Base-by-base conservation (phyloP, 2,888 invertebrate genomes). In the Acleris laterana region DNA sequence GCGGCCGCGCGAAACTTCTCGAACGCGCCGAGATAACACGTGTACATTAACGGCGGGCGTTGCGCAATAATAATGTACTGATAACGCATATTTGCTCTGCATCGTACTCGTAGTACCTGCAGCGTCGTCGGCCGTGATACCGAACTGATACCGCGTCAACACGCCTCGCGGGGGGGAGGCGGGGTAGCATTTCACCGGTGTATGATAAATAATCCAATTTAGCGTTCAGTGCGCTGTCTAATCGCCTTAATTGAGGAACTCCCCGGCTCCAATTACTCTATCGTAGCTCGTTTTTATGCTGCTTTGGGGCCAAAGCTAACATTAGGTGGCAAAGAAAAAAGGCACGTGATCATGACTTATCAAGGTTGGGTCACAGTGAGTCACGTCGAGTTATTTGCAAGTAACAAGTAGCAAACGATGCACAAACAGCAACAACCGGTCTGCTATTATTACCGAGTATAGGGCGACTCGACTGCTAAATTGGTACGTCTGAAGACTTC, bases 1-100 rank as follows among this genome's bases (percentile, higher is more conserved):
- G 86, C 84, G 83, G 81, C 72, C 79, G 75, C 74, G 72, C 73
- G 89, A 90, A 89, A 79, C 71, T 90, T 91, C 90, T 89, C 83
- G 90, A 90, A 88, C 74, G 75, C 70, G 68, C 55, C 68, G 13
- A 84, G 85, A 89, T 89, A 88, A 87, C 88, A 87, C 85, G 84
- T 88, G 85, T 85, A 78, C 82, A 83, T 79, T 84, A 82, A 83
- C 75, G 75, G 78, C 79, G 77, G 71, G 72, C 83, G 84, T 87
- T 88, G 85, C 87, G 86, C 86, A 88, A 88, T 77, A 72, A 75
- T 77, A 76, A 73, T 59, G 62, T 63, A 51, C 68, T 78, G 82
- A 84, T 84, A 84, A 83, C 74, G 65, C 61, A 32, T 66, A 56
- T 61, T 66, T 61, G 61, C 56, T 61, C 56, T 48, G 56, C 56